phyloP scores from a whole-genome alignment of 2,888 invertebrate species.

The Calameuta pallipes region DNA sequence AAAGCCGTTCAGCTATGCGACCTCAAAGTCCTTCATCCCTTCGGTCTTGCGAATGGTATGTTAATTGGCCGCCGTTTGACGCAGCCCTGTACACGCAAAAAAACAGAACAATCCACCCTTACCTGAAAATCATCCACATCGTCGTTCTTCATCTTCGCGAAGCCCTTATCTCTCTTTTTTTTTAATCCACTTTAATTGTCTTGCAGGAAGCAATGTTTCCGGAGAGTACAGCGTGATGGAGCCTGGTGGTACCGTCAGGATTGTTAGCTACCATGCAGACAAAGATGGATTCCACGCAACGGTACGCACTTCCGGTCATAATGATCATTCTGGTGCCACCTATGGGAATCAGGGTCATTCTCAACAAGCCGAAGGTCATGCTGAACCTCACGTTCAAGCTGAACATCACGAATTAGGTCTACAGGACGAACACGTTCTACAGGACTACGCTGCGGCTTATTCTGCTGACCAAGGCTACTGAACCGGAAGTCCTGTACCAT shows the following conservation, averaged over 20 bases:
- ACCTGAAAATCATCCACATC: neutral
- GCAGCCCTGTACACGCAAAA: neutral
- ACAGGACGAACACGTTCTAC: conserved; percentile 18
- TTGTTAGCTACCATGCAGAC: conserved; percentile 57
- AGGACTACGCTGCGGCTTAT: conserved; percentile 28
- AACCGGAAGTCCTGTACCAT: conserved; percentile 3
- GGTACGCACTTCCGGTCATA: conserved; percentile 44
- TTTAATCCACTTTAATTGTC: neutral
- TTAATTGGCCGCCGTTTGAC: neutral
- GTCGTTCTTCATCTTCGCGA: neutral
- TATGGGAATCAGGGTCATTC: conserved; percentile 28
- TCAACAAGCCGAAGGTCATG: conserved; percentile 11
- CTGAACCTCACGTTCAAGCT: conserved; percentile 13
- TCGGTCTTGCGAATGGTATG: neutral
- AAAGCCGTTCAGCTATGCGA: neutral
- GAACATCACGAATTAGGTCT: neutral
- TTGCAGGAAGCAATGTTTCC: conserved; percentile 44
- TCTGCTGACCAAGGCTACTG: conserved; percentile 28
- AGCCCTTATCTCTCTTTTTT: neutral
- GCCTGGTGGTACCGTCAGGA: conserved; percentile 52
- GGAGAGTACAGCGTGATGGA: conserved; percentile 59
- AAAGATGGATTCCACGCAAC: conserved; percentile 56
- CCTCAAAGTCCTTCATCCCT: neutral
- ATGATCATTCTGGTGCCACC: conserved; percentile 37
- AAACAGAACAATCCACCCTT: neutral